Percentiles rank a stretch among this genome's conserved stretches.
Conservation (phyloP, 2,113 vertebrate species). For the Muscicapa adusta region DNA sequence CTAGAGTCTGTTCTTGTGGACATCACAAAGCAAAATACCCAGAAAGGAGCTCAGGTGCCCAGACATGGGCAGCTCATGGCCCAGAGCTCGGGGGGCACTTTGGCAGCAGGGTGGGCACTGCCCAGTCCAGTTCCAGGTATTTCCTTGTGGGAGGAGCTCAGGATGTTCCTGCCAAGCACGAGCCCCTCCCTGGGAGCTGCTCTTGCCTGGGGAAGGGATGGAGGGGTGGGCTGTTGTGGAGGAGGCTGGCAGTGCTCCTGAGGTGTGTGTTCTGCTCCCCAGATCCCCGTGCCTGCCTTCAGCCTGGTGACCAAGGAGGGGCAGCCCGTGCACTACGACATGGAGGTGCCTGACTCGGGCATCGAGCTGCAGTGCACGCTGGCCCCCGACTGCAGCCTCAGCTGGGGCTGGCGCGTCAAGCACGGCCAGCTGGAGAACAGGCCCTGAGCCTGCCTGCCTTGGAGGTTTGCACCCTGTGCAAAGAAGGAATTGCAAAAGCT, state of each 20-base stretch:
- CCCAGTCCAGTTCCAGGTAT: not conserved
- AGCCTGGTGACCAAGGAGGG: conserved; percentile 86
- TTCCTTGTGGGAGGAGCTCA: not conserved
- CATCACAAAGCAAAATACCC: not conserved
- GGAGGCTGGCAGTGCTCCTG: not conserved
- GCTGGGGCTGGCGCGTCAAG: conserved; percentile 89
- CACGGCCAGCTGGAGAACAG: conserved; percentile 83
- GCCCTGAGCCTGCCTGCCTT: not conserved
- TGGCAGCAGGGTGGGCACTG: not conserved
- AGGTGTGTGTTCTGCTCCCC: not conserved
- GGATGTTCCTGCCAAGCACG: not conserved
- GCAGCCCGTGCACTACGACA: conserved; percentile 77
- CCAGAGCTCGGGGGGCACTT: not conserved
- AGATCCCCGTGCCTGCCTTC: conserved; percentile 89
- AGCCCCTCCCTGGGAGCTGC: not conserved
- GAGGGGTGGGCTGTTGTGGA: not conserved
- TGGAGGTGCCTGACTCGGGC: conserved; percentile 85
- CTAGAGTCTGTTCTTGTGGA: not conserved
- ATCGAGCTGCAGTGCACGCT: conserved; percentile 85
- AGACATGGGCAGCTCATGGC: not conserved
- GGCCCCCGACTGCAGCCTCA: conserved; percentile 82
- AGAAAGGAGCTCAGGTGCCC: not conserved
- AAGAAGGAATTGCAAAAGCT: conserved; percentile 29
- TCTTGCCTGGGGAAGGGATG: not conserved
- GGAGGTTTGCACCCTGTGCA: not conserved